Conservation (phyloP, 2,113 vertebrate genomes). For the Aegotheles bennettii region DNA sequence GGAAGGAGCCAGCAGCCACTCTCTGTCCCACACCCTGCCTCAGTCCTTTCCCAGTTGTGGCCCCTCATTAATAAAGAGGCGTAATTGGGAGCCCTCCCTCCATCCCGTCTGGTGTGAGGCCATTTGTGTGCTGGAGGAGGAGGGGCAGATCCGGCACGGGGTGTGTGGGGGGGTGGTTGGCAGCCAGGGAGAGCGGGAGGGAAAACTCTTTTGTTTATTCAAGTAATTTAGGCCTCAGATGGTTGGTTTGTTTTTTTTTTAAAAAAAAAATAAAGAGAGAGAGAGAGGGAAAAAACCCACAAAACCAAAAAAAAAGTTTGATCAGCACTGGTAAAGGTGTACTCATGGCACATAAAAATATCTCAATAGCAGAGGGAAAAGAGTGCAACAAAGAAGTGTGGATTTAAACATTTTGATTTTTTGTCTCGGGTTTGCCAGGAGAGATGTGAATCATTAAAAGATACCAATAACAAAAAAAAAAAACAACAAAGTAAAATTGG, state of each 20-base stretch:
- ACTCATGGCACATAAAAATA: background rate
- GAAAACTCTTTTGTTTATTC: conserved; percentile 27
- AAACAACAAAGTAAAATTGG: background rate
- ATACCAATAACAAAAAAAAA: background rate
- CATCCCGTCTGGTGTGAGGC: background rate
- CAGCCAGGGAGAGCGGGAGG: background rate
- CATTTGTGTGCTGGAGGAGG: background rate
- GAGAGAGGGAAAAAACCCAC: too few species aligned
- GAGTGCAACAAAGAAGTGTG: background rate
- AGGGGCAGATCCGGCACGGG: background rate
- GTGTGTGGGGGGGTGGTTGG: background rate
- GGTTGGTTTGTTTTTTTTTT: background rate
- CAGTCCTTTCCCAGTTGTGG: background rate
- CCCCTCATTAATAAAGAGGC: background rate
- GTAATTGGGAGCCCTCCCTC: conserved; percentile 7
- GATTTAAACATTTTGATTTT: background rate
- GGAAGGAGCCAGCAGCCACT: background rate
- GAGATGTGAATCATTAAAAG: background rate
- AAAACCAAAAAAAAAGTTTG: background rate
- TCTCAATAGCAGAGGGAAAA: background rate
- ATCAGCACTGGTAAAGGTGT: background rate
- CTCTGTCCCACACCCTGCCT: background rate
- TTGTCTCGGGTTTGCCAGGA: background rate
- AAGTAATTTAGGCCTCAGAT: conserved; percentile 9
- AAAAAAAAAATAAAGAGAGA: background rate